phyloP scores from a whole-genome alignment of 2,113 vertebrate species.

The Oreochromis tanganicae region DNA sequence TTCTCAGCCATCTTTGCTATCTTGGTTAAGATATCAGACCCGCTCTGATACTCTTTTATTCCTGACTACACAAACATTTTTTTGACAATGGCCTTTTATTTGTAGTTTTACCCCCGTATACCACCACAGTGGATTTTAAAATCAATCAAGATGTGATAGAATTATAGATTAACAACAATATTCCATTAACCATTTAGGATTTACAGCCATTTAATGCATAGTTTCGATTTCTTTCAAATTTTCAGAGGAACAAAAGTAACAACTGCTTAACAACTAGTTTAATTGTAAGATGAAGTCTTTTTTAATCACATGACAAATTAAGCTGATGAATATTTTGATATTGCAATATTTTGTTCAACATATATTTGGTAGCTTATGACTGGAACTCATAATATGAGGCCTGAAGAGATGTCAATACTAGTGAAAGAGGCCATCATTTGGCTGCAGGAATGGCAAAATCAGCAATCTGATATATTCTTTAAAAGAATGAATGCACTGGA shows the following conservation, averaged over 20 bases:
- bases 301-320: not conserved
- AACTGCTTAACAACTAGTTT: not conserved
- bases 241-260: not conserved
- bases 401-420: not conserved
- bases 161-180: not conserved
- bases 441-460: not conserved
- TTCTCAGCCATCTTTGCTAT: not conserved
- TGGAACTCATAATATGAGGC: not conserved
- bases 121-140: not conserved
- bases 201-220: not conserved
- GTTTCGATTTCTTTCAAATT: not conserved
- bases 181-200: not conserved
- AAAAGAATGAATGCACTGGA: not conserved
- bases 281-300: not conserved
- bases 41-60: not conserved
- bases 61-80: fast-evolving
- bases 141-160: not conserved
- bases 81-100: not conserved
- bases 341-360: not conserved
- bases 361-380: not conserved
- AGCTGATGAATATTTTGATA: not conserved
- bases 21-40: not conserved
- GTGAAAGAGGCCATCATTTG: not conserved
- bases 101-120: not conserved
- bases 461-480: not conserved